Conservation (phyloP, 2,113 vertebrate genomes). For the Psephotus haematonotus region DNA sequence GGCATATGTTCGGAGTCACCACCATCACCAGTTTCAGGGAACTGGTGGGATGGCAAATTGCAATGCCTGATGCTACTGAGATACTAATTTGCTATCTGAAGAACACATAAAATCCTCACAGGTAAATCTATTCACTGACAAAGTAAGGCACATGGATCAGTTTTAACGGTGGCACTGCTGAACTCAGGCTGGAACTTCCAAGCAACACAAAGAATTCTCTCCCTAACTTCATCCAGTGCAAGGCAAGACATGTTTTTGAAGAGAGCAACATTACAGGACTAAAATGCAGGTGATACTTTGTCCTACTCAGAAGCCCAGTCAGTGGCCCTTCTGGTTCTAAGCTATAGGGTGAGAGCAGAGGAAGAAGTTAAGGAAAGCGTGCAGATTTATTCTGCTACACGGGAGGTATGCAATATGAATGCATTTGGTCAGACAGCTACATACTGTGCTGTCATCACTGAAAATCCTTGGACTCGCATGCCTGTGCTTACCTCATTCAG, state of each 20-base stretch:
- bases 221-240: not conserved
- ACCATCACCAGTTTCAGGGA: not conserved
- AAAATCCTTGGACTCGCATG: not conserved
- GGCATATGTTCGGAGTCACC: not conserved
- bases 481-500: not conserved
- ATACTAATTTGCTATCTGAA: not conserved
- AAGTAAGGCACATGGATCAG: not conserved
- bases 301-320: not conserved
- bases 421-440: not conserved
- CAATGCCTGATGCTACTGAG: not conserved
- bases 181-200: not conserved
- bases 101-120: not conserved
- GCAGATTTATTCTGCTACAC: not conserved
- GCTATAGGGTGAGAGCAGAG: not conserved
- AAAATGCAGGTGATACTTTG: not conserved
- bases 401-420: not conserved
- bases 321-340: not conserved
- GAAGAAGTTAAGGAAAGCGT: not conserved
- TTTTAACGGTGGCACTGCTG: not conserved
- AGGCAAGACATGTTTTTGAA: not conserved
- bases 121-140: not conserved
- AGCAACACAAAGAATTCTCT: fast-evolving
- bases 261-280: not conserved
- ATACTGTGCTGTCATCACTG: not conserved
- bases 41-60: not conserved